A percentile compares a stretch with the other conserved stretches of the same genome.
Conservation (phyloP, 2,888 invertebrate genomes). For the Apantesis nais region DNA sequence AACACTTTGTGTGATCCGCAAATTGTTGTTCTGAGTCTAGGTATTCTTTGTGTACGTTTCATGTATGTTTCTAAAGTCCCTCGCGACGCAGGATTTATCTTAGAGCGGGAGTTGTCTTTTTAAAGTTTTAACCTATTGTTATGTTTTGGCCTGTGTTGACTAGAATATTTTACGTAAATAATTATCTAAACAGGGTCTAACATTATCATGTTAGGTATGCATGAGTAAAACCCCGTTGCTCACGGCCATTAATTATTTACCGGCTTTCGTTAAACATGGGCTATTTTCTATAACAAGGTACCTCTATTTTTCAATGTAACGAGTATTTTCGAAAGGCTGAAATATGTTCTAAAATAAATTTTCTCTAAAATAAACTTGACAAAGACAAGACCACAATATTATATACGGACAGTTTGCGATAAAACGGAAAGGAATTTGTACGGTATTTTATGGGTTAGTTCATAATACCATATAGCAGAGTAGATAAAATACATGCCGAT, state of each 20-base stretch:
- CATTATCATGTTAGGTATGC: slow-evolving; percentile 45
- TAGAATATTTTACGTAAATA: neutral
- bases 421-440: neutral
- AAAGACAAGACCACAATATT: slow-evolving; percentile 7
- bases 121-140: too few species aligned
- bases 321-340: slow-evolving; percentile 29
- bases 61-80: too few species aligned
- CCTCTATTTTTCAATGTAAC: slow-evolving; percentile 39
- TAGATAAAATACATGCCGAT: neutral
- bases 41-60: too few species aligned
- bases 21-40: too few species aligned
- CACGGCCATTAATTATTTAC: slow-evolving; percentile 55
- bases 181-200: neutral
- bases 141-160: neutral
- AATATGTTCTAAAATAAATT: slow-evolving; percentile 19
- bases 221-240: slow-evolving; percentile 36
- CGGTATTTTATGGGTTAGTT: neutral
- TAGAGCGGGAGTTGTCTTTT: too few species aligned
- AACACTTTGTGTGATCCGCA: too few species aligned
- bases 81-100: too few species aligned
- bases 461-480: neutral
- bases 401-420: neutral
- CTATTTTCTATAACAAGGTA: slow-evolving; percentile 40
- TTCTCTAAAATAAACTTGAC: neutral
- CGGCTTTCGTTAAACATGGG: slow-evolving; percentile 42